Base-by-base conservation (phyloP, 2,888 invertebrate genomes). In the Phoronis australis region DNA sequence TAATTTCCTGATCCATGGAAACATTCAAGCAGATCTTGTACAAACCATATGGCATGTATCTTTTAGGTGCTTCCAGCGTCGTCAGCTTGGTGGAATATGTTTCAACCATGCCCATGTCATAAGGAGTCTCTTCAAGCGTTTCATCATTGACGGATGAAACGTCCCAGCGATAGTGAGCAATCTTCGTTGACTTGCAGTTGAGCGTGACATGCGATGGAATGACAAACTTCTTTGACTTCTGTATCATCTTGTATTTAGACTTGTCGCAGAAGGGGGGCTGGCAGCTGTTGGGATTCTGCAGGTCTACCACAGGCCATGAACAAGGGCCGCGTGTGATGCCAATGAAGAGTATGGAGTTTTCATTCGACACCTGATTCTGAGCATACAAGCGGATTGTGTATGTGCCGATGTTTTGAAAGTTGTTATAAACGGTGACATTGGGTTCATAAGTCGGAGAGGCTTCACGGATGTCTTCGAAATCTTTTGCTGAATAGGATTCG, bases 1-100 rank as follows among this genome's bases (percentile, higher is more conserved):
- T 59, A 46, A 60, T 59, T 22, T 54, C 27, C 26, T 56, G 54
- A 38, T 59, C 48, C 62, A 62, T 62, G 25, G 60, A 60, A 4
- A 54, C 58, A 46, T 62, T 62, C 5, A 62, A 47, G 41, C 26
- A 41, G 45, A 62, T 53, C 23, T 55, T 40, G 47, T 62, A 59
- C n/a, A 55, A 15, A 2, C 62, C 62, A 50, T 60, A 60, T n/a
- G 55, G 55, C 15, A 62, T 37, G 4, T 50, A 45, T 20, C 56
- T 45, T 2, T 48, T 42, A 15, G 45, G 35, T 5, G 59, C 38
- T 1, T 50, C 43, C 18, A 61, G 47, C 20, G 48, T 52, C 37
- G 56, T 48, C 1, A 55, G 54, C 6, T 50, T 55, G 24, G 52
- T 54, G 3, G 57, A 55, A 25, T 47, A 57, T 18, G 49, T 25